A percentile compares a stretch with the other conserved stretches of the same genome.
phyloP scores from a whole-genome alignment of 2,797 vertebrate species.

The Enteromius treurensis region DNA sequence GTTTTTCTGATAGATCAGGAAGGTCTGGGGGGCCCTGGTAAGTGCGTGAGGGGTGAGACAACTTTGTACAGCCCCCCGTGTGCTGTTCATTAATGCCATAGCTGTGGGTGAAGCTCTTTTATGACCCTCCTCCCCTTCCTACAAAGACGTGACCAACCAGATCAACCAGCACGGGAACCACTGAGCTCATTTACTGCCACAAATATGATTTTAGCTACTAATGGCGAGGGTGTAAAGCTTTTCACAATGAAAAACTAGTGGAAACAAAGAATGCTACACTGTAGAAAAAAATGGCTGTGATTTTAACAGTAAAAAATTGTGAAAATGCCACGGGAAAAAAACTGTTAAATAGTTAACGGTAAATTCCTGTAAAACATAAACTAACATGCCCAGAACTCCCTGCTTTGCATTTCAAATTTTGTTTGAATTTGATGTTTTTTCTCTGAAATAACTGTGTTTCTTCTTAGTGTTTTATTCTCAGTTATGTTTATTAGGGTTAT shows the following conservation, averaged over 20 bases:
- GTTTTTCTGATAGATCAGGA: constrained; percentile 95
- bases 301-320: no score
- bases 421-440: no score
- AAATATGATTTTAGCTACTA: constrained; percentile 11
- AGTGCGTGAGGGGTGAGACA: constrained; percentile 85
- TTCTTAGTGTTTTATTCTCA: no score
- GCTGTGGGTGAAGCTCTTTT: constrained; percentile 70
- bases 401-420: no score
- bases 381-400: no score
- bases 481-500: no score
- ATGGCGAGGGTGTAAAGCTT: background rate
- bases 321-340: no score
- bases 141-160: constrained; percentile 35
- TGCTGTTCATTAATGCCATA: constrained; percentile 77
- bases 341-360: no score
- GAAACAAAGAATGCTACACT: background rate
- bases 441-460: no score
- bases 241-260: constrained; percentile 2
- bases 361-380: no score
- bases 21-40: constrained; percentile 85
- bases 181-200: constrained; percentile 33
- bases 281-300: no score
- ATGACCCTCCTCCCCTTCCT: constrained; percentile 57
- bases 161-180: constrained; percentile 5
- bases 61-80: constrained; percentile 80